These are phyloP conservation scores for Geodia barretti DNA, from an alignment of 37 sponge, comb jelly and placozoan genomes.

Conservation along the genomic window DNA sequence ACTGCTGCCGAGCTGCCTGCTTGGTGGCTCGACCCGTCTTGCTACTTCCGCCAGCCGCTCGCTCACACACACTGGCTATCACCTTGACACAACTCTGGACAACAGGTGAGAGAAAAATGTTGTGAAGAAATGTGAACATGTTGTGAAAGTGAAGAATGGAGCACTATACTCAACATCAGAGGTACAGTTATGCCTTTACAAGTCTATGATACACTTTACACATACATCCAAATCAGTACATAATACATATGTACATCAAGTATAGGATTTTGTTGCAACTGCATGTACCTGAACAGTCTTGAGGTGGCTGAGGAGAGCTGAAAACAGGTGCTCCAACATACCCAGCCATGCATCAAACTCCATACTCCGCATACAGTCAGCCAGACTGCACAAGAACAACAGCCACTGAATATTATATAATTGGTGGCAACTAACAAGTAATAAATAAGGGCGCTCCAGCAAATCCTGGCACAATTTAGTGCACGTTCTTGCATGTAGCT, in stretches of 20 bases:
- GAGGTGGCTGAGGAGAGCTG: conserved; percentile 26
- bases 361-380: conserved; percentile 66
- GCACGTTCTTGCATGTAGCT: too few relatives aligned
- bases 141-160: too few relatives aligned
- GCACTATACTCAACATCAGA: too few relatives aligned
- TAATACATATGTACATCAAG: too few relatives aligned
- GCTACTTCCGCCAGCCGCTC: conserved; percentile 17
- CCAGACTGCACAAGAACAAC: conserved; percentile 34
- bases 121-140: too few relatives aligned
- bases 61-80: conserved; percentile 35
- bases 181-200: too few relatives aligned
- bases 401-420: background rate
- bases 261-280: too few relatives aligned
- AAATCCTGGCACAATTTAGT: too few relatives aligned
- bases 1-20: background rate
- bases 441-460: too few relatives aligned
- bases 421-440: background rate
- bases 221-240: too few relatives aligned
- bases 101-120: background rate
- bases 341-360: conserved; percentile 68
- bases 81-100: conserved; percentile 44
- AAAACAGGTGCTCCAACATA: conserved; percentile 63
- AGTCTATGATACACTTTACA: too few relatives aligned
- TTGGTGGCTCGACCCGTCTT: background rate
- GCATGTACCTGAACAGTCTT: conserved; percentile 73